Base-by-base conservation (phyloP, 2,888 invertebrate species). In the Erebia epiphron region DNA sequence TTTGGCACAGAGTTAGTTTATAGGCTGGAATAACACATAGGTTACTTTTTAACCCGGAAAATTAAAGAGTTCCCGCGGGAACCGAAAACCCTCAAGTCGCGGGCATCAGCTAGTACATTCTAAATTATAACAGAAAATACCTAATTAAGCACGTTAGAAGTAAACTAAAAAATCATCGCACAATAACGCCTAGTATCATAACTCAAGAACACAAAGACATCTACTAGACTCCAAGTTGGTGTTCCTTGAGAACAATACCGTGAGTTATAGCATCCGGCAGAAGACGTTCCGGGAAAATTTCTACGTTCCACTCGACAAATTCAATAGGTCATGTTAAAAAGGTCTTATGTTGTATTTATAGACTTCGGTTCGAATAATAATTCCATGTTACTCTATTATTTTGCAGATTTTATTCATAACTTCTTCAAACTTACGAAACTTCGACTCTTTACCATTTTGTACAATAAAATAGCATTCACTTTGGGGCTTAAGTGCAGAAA, bases 221-320 rank as follows among this genome's bases (percentile, higher is more conserved):
- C 71, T 75, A 73, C 75, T 71, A 76, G 76, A 74, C 81, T 76
- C 81, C 78, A 83, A 84, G 76, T 84, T 83, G 74, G 79, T 73
- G 74, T 77, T 84, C 79, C 87, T 86, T 84, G 79, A 82, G 86
- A 87, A 88, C 88, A 88, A 88, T 86, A 85, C 83, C 64, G 74
- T 82, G 87, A 88, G 78, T 87, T 88, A 88, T 87, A 71, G 71
- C 81, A 49, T 62, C 62, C 62, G 62, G 62, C 49, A 49, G 62
- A 62, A 62, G 62, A 62, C 49, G 62, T 76, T 82, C 85, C 87
- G 85, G 85, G 67, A 66, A 66, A 62, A 63, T 62, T 52, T 62
- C 62, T 56, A 62, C 54, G 26, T 46, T 56, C 16, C 13, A 46
- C 46, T 46, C 10, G 2, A 49, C 62, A 21, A 21, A 49, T 49